Base-by-base conservation (phyloP, 2,797 vertebrate species). In the Chelon auratus region DNA sequence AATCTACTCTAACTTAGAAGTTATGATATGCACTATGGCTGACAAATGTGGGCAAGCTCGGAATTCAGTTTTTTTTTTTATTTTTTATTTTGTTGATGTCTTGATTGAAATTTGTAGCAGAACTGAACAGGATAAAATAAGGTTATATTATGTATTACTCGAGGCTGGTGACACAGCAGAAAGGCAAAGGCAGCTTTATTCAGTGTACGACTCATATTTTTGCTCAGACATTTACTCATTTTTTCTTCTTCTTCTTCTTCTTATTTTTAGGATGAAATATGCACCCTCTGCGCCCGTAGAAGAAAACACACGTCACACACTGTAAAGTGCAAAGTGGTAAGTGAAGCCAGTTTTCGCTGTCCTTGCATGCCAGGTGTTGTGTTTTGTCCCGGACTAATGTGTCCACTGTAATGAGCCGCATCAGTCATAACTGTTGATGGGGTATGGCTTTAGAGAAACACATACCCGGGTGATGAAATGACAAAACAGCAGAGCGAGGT, bases 271-370 rank as follows among this genome's bases (percentile, higher is more conserved):
- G 92, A 93, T 91, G 90, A 94, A 93, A 89, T 93, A 93, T 95
- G 94, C 85, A 70, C 89, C 81, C 84, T 82, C 89, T 85, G 89
- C 84, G 70, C 75, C 88, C 81, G 17, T 93, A 92, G 87, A 87
- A 79, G 72, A 86, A 82, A 89, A 78, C 85, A 82, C 77, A 88
- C 88, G 71, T 83, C 60, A 59, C 77, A 70, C 87, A 68, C 69
- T 86, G 85, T 92, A 86, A 94, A 92, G 88, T 89, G 87, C 82
- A 84, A 91, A 87, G 83, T 88, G 92, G 95, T 95, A 79, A 94
- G 95, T 94, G 78, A 85, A 84, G 77, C 69, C 68, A 51, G 40
- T 80, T 90, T 81, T 76, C 65, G 71, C 76, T 84, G 56, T 89
- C 40, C 70, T 84, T 85, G 82, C 89, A 89, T 87, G 85, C 62